Evolutionary conservation across 2,797 vertebrate genomes (phyloP).

Genomic region (Aphelocoma californica): DNA sequence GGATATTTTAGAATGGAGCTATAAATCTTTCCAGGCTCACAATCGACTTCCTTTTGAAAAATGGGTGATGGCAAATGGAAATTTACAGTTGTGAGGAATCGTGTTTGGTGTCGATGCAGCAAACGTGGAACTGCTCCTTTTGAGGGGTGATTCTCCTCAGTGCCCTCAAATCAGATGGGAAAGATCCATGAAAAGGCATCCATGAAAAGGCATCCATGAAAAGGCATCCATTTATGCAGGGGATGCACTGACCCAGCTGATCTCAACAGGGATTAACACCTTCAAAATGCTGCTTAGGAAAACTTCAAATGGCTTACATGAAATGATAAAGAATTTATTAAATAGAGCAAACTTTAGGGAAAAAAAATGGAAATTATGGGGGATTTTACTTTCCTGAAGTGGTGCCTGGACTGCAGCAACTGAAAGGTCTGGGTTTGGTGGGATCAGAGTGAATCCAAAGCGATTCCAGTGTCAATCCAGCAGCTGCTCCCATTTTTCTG

Average conservation of each 20-base stretch:
- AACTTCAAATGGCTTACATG: accelerated
- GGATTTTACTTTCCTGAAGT: background rate
- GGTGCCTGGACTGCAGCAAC: background rate
- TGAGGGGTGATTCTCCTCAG: background rate
- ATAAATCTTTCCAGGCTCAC: slow-evolving; percentile 60
- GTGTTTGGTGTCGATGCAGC: background rate
- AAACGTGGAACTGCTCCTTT: background rate
- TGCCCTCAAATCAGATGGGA: background rate
- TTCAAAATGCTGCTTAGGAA: background rate
- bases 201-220: background rate
- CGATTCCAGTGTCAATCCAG: accelerated
- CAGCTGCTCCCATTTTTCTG: background rate
- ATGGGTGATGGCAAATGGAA: slow-evolving; percentile 22
- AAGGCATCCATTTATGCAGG: background rate
- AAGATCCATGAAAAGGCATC: background rate
- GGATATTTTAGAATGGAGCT: slow-evolving; percentile 57
- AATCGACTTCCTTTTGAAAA: slow-evolving; percentile 26
- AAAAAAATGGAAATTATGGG: accelerated
- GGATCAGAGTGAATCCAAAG: background rate
- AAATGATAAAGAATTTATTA: background rate
- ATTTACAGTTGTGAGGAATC: background rate
- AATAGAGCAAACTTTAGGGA: background rate
- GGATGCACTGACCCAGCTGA: background rate
- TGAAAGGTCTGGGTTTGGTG: background rate
- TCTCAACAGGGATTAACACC: background rate